phyloP scores from a whole-genome alignment of 1,140 invertebrate genomes.

The Camponotus vicinus region DNA sequence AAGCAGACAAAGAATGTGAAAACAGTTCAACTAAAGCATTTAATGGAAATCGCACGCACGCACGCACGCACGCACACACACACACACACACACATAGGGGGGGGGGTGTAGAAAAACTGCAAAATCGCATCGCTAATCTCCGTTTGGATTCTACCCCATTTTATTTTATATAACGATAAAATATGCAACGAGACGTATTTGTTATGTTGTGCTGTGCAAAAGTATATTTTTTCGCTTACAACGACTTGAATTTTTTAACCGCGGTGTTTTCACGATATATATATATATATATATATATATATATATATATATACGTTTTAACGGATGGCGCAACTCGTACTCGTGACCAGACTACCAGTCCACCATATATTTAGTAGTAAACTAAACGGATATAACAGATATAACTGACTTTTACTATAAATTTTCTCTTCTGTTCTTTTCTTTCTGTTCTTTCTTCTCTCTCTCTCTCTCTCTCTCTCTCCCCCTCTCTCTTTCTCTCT shows the following conservation, averaged over 20 bases:
- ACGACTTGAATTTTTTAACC: constrained; percentile 45
- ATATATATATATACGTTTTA: constrained; percentile 36
- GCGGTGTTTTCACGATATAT: constrained; percentile 19
- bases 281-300: constrained; percentile 37
- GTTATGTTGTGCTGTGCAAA: constrained; percentile 28
- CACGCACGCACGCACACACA: too few species aligned
- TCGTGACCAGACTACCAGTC: background rate
- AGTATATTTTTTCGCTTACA: constrained; percentile 53
- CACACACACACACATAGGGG: too few species aligned
- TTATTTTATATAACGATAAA: constrained; percentile 25
- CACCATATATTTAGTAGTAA: constrained; percentile 42
- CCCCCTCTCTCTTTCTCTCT: background rate
- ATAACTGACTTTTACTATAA: constrained; percentile 21
- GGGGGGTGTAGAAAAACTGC: background rate
- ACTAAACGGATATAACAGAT: constrained; percentile 37
- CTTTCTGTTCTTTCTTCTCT: too few species aligned
- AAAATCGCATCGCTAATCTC: constrained; percentile 35
- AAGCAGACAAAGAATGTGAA: constrained; percentile 66
- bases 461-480: background rate
- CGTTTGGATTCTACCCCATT: constrained; percentile 24
- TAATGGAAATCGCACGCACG: constrained; percentile 27
- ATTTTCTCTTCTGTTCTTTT: background rate
- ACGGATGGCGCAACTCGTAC: constrained; percentile 46
- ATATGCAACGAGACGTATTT: constrained; percentile 42
- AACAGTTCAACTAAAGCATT: constrained; percentile 65